phyloP scores from a whole-genome alignment of 2,888 invertebrate genomes.

The Bursaphelenchus okinawaensis region DNA sequence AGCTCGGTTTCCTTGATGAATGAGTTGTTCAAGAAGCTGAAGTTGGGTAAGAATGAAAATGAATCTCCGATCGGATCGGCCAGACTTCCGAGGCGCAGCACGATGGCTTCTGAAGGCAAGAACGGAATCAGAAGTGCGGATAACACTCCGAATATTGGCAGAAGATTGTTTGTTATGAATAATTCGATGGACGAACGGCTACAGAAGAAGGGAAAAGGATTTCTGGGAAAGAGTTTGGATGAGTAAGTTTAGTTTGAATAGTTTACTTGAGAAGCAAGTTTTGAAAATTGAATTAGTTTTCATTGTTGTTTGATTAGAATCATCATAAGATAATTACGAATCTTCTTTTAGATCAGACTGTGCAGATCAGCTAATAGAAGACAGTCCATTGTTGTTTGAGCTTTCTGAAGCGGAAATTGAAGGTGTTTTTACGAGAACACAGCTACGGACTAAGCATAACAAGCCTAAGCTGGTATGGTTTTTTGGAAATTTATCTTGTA shows the following conservation, averaged over 20 bases:
- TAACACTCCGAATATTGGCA: not conserved
- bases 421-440: slow-evolving; percentile 11
- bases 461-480: slow-evolving; percentile 9
- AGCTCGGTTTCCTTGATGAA: not conserved
- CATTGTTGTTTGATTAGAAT: not conserved
- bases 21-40: not conserved
- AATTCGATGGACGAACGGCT: not conserved
- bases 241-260: not conserved
- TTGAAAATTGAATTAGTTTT: not conserved
- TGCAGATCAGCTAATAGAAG: not conserved
- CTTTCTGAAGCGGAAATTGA: not conserved
- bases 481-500: not conserved
- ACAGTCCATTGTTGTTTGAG: not conserved
- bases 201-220: not conserved
- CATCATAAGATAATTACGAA: no score
- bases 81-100: not conserved
- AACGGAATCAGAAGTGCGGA: not conserved
- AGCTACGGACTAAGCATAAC: not conserved
- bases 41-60: not conserved
- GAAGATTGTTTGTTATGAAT: not conserved
- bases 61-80: not conserved
- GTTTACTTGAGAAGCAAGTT: no score
- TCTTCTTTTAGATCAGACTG: not conserved
- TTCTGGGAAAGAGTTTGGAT: slow-evolving; percentile 4
- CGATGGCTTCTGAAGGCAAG: not conserved